phyloP scores from a whole-genome alignment of 2,797 vertebrate species.

The Squalus acanthias region DNA sequence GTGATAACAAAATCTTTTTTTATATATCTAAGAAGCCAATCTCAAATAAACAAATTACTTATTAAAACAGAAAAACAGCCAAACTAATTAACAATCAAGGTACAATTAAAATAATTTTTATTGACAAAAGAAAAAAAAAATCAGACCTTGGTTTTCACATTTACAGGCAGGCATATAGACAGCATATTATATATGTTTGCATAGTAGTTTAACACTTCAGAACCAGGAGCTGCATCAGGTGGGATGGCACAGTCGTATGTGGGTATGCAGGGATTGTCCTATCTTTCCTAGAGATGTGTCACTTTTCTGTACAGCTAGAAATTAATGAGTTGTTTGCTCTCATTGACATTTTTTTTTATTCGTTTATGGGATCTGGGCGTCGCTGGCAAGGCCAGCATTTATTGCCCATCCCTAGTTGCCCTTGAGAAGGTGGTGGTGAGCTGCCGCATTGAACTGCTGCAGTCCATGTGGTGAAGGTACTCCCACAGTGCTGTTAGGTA shows the following conservation, averaged over 20 bases:
- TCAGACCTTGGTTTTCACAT: background rate
- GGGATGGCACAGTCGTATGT: background rate
- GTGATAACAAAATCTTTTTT: background rate
- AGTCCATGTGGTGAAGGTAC: too few relatives aligned
- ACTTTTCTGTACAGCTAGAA: background rate
- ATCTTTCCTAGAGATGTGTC: background rate
- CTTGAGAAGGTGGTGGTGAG: too few relatives aligned
- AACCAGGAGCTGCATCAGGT: background rate
- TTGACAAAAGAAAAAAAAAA: background rate
- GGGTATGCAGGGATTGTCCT: background rate
- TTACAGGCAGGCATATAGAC: background rate
- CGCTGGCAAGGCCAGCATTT: too few relatives aligned
- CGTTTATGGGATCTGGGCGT: too few relatives aligned
- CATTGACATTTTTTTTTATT: background rate
- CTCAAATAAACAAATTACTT: background rate
- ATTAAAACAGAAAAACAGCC: background rate
- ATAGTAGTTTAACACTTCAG: background rate
- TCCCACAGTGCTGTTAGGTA: too few relatives aligned
- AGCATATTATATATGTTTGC: background rate
- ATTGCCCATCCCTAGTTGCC: too few relatives aligned
- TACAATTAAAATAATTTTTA: background rate
- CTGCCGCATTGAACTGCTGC: too few relatives aligned
- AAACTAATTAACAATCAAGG: background rate
- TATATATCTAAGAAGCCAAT: background rate
- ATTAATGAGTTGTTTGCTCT: background rate